phyloP scores from a whole-genome alignment of 2,888 invertebrate genomes.

The Mythimna pallens region DNA sequence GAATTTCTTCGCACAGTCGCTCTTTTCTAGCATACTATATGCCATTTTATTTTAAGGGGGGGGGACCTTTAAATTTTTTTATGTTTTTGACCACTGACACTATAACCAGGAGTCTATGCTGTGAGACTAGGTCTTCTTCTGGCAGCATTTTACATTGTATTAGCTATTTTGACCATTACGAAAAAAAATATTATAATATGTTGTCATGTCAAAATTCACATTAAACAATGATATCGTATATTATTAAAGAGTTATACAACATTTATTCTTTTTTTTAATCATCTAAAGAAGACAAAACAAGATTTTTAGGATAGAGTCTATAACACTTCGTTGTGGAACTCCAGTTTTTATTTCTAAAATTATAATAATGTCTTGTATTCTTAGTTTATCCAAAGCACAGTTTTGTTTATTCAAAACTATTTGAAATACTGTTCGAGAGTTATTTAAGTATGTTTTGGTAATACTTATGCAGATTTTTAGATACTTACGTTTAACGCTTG shows the following conservation, averaged over 20 bases:
- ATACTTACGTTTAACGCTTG: background rate
- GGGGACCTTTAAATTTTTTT: too few relatives aligned
- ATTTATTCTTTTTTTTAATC: background rate
- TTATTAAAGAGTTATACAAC: background rate
- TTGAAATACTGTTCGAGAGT: background rate
- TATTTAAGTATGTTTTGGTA: background rate
- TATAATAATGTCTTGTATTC: background rate
- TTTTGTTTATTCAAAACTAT: background rate
- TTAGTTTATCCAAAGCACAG: background rate
- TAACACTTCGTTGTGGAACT: background rate
- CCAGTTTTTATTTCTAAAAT: background rate
- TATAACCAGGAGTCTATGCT: too few relatives aligned
- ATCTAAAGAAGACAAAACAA: background rate
- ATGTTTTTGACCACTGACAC: too few relatives aligned
- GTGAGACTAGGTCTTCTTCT: too few relatives aligned
- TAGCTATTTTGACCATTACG: background rate
- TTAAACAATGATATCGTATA: background rate
- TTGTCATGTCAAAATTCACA: background rate
- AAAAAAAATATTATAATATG: background rate
- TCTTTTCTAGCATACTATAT: too few relatives aligned
- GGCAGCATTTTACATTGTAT: too few relatives aligned
- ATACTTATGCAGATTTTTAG: background rate
- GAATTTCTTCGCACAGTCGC: too few relatives aligned
- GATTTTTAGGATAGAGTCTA: background rate
- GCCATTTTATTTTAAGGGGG: too few relatives aligned